Percentiles rank a stretch among this genome's conserved stretches.
Conservation (phyloP, 1,140 invertebrate species). For the Camponotus vicinus region DNA sequence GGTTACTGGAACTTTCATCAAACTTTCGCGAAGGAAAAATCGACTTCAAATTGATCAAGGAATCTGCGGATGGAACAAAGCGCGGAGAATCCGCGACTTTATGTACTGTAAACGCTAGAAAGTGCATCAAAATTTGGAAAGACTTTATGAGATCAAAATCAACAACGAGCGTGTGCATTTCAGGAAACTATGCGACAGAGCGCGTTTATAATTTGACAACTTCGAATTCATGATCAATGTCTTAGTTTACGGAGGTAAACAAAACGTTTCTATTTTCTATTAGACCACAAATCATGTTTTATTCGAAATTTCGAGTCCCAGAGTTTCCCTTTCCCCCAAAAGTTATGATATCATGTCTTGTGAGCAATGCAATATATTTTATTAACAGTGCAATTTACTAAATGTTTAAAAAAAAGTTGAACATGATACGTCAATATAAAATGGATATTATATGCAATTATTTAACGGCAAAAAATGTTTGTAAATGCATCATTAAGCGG, state of each 20-base stretch:
- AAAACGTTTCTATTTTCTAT: conserved; percentile 42
- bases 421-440: neutral
- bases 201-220: conserved; percentile 10
- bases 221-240: conserved; percentile 28
- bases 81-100: neutral
- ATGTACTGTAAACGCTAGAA: neutral
- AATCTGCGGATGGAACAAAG: neutral
- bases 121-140: neutral
- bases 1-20: neutral
- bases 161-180: conserved; percentile 35
- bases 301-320: conserved; percentile 20
- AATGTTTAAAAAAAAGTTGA: neutral
- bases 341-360: neutral
- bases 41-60: neutral
- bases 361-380: neutral
- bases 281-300: conserved; percentile 43
- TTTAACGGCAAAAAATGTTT: neutral
- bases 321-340: too few species aligned
- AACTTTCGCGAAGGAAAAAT: conserved; percentile 10
- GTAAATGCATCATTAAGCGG: neutral
- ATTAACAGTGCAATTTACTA: neutral
- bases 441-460: neutral
- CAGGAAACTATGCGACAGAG: neutral
- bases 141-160: conserved; percentile 7
- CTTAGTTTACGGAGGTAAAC: conserved; percentile 33